A percentile compares a stretch with the other conserved stretches of the same genome.
Evolutionary conservation across 1,140 invertebrate genomes (phyloP).

Genomic region (Brachionus angularis): DNA sequence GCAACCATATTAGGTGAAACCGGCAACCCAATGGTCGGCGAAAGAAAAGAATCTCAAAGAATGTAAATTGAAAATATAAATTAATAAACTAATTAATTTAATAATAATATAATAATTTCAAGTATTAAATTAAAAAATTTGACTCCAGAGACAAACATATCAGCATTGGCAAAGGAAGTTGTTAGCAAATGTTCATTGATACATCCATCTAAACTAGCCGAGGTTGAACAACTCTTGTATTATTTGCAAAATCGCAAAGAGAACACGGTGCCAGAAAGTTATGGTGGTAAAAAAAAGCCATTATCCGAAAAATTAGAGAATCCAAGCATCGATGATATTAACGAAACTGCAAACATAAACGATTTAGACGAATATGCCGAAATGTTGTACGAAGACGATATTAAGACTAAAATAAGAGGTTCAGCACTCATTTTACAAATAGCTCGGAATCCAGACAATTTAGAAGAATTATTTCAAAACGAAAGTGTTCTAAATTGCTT

Average conservation of each 20-base stretch:
- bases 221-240: conserved; percentile 85
- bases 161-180: conserved; percentile 75
- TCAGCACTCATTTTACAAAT: conserved; percentile 84
- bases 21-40: conserved; percentile 76
- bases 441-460: conserved; percentile 83
- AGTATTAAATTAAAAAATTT: conserved; percentile 77
- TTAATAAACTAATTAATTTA: too few relatives aligned
- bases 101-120: not conserved
- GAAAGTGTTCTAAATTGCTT: conserved; percentile 92
- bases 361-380: conserved; percentile 84
- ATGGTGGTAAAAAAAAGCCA: conserved; percentile 36
- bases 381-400: conserved; percentile 78
- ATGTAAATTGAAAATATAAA: conserved; percentile 56
- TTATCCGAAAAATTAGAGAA: conserved; percentile 57
- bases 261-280: conserved; percentile 51
- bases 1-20: conserved; percentile 76
- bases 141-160: conserved; percentile 73
- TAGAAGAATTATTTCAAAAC: conserved; percentile 72
- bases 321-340: conserved; percentile 54
- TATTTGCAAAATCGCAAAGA: conserved; percentile 79
- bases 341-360: conserved; percentile 69
- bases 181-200: conserved; percentile 82
- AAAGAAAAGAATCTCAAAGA: conserved; percentile 70
- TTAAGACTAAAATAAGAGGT: conserved; percentile 83
- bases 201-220: conserved; percentile 72